Percentiles rank a stretch among this genome's conserved stretches.
phyloP scores from a whole-genome alignment of 2,797 vertebrate genomes.

The Rhincodon typus region DNA sequence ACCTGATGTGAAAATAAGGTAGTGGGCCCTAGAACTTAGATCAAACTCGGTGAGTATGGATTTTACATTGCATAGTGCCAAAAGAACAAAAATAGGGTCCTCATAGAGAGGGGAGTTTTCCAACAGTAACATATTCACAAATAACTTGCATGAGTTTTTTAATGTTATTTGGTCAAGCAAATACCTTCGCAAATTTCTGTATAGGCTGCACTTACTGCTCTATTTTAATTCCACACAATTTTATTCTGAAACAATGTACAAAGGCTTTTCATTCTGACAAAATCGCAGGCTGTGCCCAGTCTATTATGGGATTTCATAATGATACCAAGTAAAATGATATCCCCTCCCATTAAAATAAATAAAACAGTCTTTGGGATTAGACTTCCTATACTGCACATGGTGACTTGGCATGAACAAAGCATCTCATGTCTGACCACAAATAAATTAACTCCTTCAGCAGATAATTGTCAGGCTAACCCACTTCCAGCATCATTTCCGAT shows the following conservation, averaged over 20 bases:
- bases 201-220: neutral
- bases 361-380: slow-evolving; percentile 31
- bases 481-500: slow-evolving; percentile 43
- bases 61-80: neutral
- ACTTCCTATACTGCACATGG: slow-evolving; percentile 27
- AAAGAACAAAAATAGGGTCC: neutral
- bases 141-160: neutral
- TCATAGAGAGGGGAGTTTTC: neutral
- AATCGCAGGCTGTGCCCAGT: slow-evolving; percentile 17
- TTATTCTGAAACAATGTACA: slow-evolving; percentile 35
- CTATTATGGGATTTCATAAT: slow-evolving; percentile 34
- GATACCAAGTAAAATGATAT: slow-evolving; percentile 31
- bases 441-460: slow-evolving; percentile 38
- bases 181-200: neutral
- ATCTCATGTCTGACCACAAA: slow-evolving; percentile 35
- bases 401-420: slow-evolving; percentile 35
- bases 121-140: neutral
- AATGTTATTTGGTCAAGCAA: neutral
- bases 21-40: neutral
- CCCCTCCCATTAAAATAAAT: slow-evolving; percentile 16
- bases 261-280: slow-evolving; percentile 15
- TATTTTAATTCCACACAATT: slow-evolving; percentile 5
- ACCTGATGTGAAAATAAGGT: neutral
- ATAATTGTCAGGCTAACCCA: slow-evolving; percentile 35
- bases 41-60: neutral